phyloP scores from a whole-genome alignment of 2,113 vertebrate species.

The Poeciliopsis retropinna region DNA sequence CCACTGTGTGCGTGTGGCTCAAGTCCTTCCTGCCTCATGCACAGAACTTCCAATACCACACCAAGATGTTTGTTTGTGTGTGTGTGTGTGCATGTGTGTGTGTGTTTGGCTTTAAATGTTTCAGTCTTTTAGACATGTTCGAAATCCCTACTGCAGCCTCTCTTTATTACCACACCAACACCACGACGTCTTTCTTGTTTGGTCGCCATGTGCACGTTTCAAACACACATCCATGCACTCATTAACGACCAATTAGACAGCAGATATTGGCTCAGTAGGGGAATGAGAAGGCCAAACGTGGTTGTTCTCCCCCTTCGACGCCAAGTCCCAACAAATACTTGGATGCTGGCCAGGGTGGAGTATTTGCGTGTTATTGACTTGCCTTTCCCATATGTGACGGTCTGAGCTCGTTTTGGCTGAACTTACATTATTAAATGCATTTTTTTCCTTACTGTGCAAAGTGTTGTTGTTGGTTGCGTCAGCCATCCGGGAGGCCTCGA shows the following conservation, averaged over 20 bases:
- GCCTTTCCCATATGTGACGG: conserved; percentile 38
- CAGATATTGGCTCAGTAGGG: conserved; percentile 70
- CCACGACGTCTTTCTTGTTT: conserved; percentile 12
- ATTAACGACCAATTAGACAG: conserved; percentile 80
- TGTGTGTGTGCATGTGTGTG: conserved; percentile 18
- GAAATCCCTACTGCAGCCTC: conserved; percentile 31
- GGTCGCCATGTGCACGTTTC: conserved; percentile 18
- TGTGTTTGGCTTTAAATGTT: conserved; percentile 45
- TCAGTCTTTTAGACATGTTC: conserved; percentile 65
- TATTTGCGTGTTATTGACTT: conserved; percentile 24
- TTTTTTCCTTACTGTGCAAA: conserved; percentile 55
- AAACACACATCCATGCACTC: conserved; percentile 42
- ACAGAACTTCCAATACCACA: conserved; percentile 13
- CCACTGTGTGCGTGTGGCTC: conserved; percentile 22
- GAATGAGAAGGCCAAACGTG: conserved; percentile 69
- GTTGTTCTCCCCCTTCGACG: conserved; percentile 49
- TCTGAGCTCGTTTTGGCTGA: conserved; percentile 26
- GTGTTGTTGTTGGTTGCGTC: conserved; percentile 69
- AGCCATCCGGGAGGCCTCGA: conserved; percentile 56
- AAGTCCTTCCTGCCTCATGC: conserved; percentile 6
- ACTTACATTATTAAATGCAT: conserved; percentile 43
- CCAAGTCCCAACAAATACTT: conserved; percentile 73
- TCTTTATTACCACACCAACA: conserved; percentile 26
- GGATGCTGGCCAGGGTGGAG: conserved; percentile 56
- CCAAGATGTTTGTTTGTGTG: not conserved